A percentile compares a stretch with the other conserved stretches of the same genome.
These are phyloP conservation scores for Chaenodraco wilsoni DNA, from an alignment of 2,797 vertebrate species.

Conservation along the genomic window DNA sequence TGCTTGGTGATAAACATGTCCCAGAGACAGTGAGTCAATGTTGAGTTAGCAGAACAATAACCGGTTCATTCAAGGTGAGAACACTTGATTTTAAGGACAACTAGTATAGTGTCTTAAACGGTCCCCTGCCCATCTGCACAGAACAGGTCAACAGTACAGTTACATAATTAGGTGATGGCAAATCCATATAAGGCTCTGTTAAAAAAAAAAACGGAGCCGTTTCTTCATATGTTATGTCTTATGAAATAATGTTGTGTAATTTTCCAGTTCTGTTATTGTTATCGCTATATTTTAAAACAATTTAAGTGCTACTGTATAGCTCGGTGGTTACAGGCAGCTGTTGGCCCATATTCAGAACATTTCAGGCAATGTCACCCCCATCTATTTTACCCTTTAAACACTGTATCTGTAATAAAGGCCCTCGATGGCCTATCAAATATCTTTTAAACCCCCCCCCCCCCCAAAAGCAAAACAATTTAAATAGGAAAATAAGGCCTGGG, in stretches of 20 bases:
- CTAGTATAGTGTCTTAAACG: neutral
- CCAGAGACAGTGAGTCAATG: neutral
- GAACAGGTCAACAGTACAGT: neutral
- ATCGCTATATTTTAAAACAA: too few relatives aligned
- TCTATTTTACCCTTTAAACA: too few relatives aligned
- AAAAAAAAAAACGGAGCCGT: neutral
- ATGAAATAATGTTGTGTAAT: too few relatives aligned
- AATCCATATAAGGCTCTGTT: neutral
- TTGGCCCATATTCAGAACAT: too few relatives aligned
- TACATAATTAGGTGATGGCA: neutral
- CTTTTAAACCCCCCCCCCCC: too few relatives aligned
- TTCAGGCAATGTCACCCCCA: too few relatives aligned
- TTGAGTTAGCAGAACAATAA: neutral
- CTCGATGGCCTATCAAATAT: too few relatives aligned
- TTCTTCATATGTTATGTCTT: neutral
- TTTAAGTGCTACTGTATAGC: too few relatives aligned
- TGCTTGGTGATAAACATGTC: constrained; percentile 7
- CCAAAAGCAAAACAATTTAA: neutral
- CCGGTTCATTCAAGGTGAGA: neutral
- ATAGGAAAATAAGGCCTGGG: neutral
- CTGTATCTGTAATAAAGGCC: too few relatives aligned
- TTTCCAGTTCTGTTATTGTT: too few relatives aligned
- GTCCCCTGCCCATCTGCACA: neutral
- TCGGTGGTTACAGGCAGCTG: too few relatives aligned
- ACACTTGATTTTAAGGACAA: neutral